Conservation (phyloP, 2,888 invertebrate genomes). For the Diabrotica balteata region DNA sequence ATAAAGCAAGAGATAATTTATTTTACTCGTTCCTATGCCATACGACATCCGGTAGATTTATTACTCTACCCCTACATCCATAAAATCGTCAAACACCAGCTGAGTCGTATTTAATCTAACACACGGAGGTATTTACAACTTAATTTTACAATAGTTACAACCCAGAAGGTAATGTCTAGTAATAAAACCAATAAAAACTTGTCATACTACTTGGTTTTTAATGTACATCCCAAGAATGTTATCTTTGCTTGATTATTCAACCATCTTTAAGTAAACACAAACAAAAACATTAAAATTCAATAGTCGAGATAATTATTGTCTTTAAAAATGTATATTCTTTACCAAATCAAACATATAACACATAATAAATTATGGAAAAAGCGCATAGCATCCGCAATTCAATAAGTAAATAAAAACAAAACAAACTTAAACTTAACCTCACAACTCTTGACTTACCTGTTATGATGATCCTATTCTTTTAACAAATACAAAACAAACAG, state of each 20-base stretch:
- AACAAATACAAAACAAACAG: slow-evolving; percentile 14
- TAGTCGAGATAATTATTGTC: background rate
- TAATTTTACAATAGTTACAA: too few relatives aligned
- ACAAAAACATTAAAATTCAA: slow-evolving; percentile 9
- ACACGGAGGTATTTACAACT: too few relatives aligned
- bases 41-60: slow-evolving; percentile 7
- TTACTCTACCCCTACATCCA: background rate
- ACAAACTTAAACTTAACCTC: slow-evolving; percentile 18
- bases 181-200: too few relatives aligned
- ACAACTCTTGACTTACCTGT: slow-evolving; percentile 7
- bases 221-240: background rate
- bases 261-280: slow-evolving; percentile 4
- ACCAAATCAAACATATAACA: too few relatives aligned
- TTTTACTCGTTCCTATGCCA: background rate
- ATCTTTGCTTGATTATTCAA: background rate
- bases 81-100: background rate
- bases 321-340: too few relatives aligned
- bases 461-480: slow-evolving; percentile 3
- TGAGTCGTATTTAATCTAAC: background rate
- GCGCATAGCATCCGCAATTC: background rate
- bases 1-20: too few relatives aligned
- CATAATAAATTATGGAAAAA: background rate
- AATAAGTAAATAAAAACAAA: slow-evolving; percentile 17
- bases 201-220: background rate
- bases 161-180: too few relatives aligned